Percentiles rank a stretch among this genome's conserved stretches.
Conservation (phyloP, 2,888 invertebrate genomes). For the Folsomia candida region DNA sequence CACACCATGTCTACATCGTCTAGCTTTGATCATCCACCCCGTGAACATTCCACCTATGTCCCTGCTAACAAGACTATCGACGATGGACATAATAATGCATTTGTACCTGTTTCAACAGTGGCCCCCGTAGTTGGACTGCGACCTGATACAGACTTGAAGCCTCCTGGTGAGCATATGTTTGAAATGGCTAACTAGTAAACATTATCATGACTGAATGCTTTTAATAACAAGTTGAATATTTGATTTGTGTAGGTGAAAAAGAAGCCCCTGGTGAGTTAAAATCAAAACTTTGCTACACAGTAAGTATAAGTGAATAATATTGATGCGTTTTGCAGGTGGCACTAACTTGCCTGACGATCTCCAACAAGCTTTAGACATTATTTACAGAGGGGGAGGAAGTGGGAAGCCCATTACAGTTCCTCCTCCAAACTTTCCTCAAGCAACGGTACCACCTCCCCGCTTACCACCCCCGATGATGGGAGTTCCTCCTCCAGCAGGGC, state of each 20-base stretch:
- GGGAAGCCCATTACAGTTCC: constrained; percentile 26
- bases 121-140: background rate
- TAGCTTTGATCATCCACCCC: background rate
- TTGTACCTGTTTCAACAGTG: background rate
- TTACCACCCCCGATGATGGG: constrained; percentile 12
- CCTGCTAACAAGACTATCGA: background rate
- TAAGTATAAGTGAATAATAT: no score
- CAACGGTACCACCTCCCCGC: background rate
- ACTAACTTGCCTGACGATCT: constrained; percentile 41
- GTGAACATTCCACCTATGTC: background rate
- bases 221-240: no score
- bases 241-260: no score
- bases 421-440: constrained; percentile 5
- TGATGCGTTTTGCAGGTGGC: background rate
- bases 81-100: background rate
- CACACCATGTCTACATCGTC: background rate
- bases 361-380: constrained; percentile 48
- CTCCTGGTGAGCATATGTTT: no score
- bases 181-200: no score
- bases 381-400: constrained; percentile 34
- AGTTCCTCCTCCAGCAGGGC: constrained; percentile 33
- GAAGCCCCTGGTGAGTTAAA: constrained; percentile 20
- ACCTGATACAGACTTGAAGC: constrained; percentile 23
- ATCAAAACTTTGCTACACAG: no score
- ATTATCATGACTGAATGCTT: no score